phyloP scores from a whole-genome alignment of 2,797 vertebrate genomes.

The Pseudotriccus pelzelni region DNA sequence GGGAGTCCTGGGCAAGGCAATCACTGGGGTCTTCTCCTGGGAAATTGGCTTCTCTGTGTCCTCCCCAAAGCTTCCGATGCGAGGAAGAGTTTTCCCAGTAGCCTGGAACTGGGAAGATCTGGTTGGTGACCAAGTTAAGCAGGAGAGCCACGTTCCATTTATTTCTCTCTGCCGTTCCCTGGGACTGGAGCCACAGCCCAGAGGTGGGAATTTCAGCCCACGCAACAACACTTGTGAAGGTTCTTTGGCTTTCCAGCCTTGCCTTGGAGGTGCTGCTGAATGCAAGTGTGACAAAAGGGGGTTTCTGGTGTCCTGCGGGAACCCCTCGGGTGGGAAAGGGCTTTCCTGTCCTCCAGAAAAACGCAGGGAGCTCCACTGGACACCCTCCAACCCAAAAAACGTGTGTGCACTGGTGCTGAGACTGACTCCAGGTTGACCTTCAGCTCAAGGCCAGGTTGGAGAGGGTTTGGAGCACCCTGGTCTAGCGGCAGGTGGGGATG shows the following conservation, averaged over 20 bases:
- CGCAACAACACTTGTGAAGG: not conserved
- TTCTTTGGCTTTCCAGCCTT: not conserved
- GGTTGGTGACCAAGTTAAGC: not conserved
- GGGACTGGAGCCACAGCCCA: not conserved
- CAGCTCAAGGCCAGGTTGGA: not conserved
- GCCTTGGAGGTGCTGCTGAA: not conserved
- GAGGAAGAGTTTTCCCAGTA: not conserved
- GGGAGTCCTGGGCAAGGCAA: not conserved
- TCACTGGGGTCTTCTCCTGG: not conserved
- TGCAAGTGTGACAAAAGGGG: rapidly evolving
- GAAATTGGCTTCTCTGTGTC: not conserved
- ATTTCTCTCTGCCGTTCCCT: not conserved
- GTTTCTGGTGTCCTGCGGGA: not conserved
- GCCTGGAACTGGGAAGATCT: not conserved
- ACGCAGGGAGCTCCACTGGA: not conserved
- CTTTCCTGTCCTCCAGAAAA: not conserved
- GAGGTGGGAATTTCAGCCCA: not conserved
- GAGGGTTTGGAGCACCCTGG: not conserved
- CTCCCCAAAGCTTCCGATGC: rapidly evolving
- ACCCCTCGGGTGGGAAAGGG: not conserved
- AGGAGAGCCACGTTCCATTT: not conserved
- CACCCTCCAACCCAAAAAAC: not conserved
- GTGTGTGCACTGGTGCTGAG: rapidly evolving
- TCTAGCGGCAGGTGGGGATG: not conserved
- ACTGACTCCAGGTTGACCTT: not conserved